Percentiles rank a stretch among this genome's conserved stretches.
Evolutionary conservation across 30 jellyfish, hydroid and myxozoan species (phyloP).

Genomic region (Chironex yamaguchii): DNA sequence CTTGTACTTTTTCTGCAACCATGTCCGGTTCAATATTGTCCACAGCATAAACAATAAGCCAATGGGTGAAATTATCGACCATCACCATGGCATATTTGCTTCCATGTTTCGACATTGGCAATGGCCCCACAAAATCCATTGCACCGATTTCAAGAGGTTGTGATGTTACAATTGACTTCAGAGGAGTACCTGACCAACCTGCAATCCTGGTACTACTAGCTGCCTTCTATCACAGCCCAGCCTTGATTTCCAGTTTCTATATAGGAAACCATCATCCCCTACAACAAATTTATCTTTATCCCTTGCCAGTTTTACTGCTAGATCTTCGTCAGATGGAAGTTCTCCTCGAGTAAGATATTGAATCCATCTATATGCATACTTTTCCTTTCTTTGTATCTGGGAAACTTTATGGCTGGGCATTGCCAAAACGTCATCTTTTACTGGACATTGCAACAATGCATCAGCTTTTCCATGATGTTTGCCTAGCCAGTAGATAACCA

Average conservation of each 20-base stretch:
- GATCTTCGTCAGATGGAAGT: background rate
- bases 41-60: conserved; percentile 58
- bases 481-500: conserved; percentile 64
- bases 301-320: background rate
- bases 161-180: conserved; percentile 44
- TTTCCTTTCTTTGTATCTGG: background rate
- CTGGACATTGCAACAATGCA: conserved; percentile 59
- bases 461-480: conserved; percentile 59
- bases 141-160: conserved; percentile 54
- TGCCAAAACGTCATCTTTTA: conserved; percentile 33
- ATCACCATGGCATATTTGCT: conserved; percentile 53
- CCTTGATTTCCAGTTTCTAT: background rate
- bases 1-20: conserved; percentile 32
- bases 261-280: background rate
- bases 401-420: background rate
- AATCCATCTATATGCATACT: background rate
- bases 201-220: background rate
- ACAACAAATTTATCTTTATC: background rate
- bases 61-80: conserved; percentile 58
- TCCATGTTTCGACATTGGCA: conserved; percentile 50
- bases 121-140: conserved; percentile 59
- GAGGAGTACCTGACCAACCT: conserved; percentile 43
- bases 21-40: conserved; percentile 51
- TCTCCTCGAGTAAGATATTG: background rate
- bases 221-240: background rate